Conservation (phyloP, 2,888 invertebrate genomes). For the Xiphydria camelus region DNA sequence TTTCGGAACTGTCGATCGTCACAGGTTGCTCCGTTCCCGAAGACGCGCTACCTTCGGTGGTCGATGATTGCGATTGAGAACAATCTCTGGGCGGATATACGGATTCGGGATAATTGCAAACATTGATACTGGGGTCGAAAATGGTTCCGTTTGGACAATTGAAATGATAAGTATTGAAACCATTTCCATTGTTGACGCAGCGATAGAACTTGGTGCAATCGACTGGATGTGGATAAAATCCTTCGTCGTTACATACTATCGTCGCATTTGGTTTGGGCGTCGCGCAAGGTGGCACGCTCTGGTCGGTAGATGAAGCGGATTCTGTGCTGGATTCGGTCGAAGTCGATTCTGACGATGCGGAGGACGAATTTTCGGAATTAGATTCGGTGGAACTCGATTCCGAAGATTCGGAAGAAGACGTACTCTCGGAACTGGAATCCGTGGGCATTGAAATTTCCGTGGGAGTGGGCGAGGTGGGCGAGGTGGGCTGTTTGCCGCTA, state of each 20-base stretch:
- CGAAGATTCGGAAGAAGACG: conserved; percentile 8
- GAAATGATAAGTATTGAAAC: conserved; percentile 69
- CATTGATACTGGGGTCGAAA: conserved; percentile 69
- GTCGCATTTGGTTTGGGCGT: conserved; percentile 36
- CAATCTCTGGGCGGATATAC: conserved; percentile 63
- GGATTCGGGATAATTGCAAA: conserved; percentile 70
- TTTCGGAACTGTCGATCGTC: conserved; percentile 11
- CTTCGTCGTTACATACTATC: conserved; percentile 61
- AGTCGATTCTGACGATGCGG: conserved; percentile 9
- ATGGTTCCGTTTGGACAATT: conserved; percentile 73
- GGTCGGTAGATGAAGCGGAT: conserved; percentile 14
- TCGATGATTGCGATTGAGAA: neutral
- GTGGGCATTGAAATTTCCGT: neutral
- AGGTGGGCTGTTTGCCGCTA: conserved; percentile 12
- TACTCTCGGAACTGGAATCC: conserved; percentile 6
- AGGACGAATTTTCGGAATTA: conserved; percentile 2
- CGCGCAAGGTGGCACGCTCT: conserved; percentile 24
- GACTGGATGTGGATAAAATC: conserved; percentile 66
- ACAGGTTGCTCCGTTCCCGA: conserved; percentile 2
- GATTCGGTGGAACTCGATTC: conserved; percentile 13
- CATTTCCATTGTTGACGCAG: conserved; percentile 67
- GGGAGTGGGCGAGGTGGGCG: conserved; percentile 3
- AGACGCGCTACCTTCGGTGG: neutral
- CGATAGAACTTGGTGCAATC: conserved; percentile 70
- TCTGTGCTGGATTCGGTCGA: conserved; percentile 12